A percentile compares a stretch with the other conserved stretches of the same genome.
Conservation (phyloP, 2,888 invertebrate genomes). For the Xiphydria camelus region DNA sequence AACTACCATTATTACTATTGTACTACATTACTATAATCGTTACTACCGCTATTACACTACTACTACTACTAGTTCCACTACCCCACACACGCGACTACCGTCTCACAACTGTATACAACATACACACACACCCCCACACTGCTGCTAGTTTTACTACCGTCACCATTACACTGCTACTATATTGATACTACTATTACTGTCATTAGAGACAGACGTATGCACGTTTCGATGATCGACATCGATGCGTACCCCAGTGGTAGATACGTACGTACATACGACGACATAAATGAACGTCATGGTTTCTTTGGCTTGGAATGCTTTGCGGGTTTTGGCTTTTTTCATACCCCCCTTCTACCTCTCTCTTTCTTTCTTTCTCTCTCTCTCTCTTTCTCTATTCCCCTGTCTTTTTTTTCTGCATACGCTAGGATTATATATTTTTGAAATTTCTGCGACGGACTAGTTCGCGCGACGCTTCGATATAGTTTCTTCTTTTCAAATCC, state of each 20-base stretch:
- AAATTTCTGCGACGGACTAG: too few relatives aligned
- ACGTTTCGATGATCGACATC: too few relatives aligned
- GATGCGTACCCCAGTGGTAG: too few relatives aligned
- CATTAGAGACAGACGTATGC: constrained; percentile 26
- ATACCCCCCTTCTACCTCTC: constrained; percentile 23
- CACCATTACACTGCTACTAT: constrained; percentile 13
- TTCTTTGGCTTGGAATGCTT: constrained; percentile 39
- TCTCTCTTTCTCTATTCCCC: constrained; percentile 15
- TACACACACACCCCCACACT: too few relatives aligned
- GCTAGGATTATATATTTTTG: too few relatives aligned
- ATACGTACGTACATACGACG: constrained; percentile 21
- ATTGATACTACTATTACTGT: constrained; percentile 14
- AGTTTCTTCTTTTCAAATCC: too few relatives aligned
- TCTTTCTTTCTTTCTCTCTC: too few relatives aligned
- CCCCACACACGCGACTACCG: too few relatives aligned
- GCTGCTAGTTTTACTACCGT: constrained; percentile 22
- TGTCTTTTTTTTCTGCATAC: too few relatives aligned
- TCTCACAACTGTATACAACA: too few relatives aligned
- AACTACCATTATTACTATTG: constrained; percentile 4
- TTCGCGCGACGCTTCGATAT: too few relatives aligned
- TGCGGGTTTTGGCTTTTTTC: too few relatives aligned
- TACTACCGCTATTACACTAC: constrained; percentile 15
- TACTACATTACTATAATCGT: constrained; percentile 25
- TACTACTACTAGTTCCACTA: not conserved
- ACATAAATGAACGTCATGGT: constrained; percentile 40